phyloP scores from a whole-genome alignment of 2,113 vertebrate genomes.

The Octodon degus region DNA sequence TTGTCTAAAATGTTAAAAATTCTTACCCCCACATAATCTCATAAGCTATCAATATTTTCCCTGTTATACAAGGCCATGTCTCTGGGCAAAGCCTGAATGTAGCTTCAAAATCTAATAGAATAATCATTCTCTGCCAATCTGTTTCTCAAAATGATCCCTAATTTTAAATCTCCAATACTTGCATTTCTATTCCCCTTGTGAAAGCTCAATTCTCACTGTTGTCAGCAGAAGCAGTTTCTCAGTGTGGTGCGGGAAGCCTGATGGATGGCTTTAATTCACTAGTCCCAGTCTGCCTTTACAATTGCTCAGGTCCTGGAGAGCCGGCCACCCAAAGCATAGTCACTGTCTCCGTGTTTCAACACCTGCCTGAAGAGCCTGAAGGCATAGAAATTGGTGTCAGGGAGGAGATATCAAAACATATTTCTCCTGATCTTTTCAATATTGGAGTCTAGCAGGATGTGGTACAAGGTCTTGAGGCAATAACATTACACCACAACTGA shows the following conservation, averaged over 20 bases:
- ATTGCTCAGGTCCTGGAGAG: slow-evolving; percentile 83
- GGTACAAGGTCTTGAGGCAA: background rate
- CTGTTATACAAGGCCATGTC: slow-evolving; percentile 77
- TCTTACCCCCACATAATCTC: slow-evolving; percentile 73
- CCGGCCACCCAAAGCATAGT: slow-evolving; percentile 86
- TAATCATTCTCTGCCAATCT: slow-evolving; percentile 73
- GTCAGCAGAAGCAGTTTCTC: slow-evolving; percentile 81
- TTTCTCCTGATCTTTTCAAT: slow-evolving; percentile 36
- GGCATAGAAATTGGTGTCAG: slow-evolving; percentile 64
- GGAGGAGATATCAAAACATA: slow-evolving; percentile 18
- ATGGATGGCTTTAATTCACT: slow-evolving; percentile 89
- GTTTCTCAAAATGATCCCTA: slow-evolving; percentile 82
- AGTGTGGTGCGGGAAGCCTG: slow-evolving; percentile 82
- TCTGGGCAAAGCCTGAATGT: slow-evolving; percentile 76
- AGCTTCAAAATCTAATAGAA: slow-evolving; percentile 74
- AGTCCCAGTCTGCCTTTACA: slow-evolving; percentile 84
- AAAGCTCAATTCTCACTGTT: slow-evolving; percentile 77
- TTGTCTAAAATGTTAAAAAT: slow-evolving; percentile 72
- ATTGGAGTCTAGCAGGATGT: background rate
- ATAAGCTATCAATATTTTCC: slow-evolving; percentile 75
- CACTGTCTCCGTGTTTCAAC: slow-evolving; percentile 81
- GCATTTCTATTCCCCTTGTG: slow-evolving; percentile 71
- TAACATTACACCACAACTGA: background rate
- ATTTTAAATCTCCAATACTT: slow-evolving; percentile 75
- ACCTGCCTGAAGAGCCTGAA: slow-evolving; percentile 70